Percentiles rank a stretch among this genome's conserved stretches.
These are phyloP conservation scores for Chionoecetes opilio DNA, from an alignment of 1,140 invertebrate species.

Conservation along the genomic window DNA sequence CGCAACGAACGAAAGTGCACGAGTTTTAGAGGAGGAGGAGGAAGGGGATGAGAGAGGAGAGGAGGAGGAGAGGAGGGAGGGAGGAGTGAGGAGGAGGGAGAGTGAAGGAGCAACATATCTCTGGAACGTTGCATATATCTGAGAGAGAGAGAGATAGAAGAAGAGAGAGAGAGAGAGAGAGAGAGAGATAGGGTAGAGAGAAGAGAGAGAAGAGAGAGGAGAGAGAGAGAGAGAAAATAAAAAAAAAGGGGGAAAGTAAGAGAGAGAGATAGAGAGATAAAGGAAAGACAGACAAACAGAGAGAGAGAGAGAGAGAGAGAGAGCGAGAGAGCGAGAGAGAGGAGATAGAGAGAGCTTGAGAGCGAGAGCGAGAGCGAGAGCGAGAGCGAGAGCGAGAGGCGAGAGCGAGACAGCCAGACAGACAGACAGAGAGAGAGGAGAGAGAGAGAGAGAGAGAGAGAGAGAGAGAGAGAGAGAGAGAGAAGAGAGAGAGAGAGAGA, in stretches of 20 bases:
- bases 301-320: not conserved
- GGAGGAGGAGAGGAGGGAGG: not conserved
- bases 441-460: not conserved
- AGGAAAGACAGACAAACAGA: not conserved
- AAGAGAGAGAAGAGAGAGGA: not conserved
- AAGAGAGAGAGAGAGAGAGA: no score
- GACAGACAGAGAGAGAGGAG: not conserved
- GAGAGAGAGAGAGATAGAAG: no score
- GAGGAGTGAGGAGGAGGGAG: not conserved
- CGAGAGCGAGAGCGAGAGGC: no score
- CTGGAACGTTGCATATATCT: no score
- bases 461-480: constrained; percentile 2
- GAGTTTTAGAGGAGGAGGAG: not conserved
- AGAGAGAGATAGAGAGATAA: not conserved
- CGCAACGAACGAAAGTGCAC: no score
- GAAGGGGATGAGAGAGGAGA: not conserved
- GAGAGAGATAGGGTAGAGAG: no score
- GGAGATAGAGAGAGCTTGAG: no score
- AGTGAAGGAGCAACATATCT: no score
- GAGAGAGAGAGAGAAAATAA: no score
- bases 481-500: not conserved
- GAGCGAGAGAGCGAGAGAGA: not conserved
- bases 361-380: no score
- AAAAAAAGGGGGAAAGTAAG: not conserved
- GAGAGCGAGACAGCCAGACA: not conserved